Percentiles rank a stretch among this genome's conserved stretches.
These are phyloP conservation scores for Gorsachius goisagi DNA, from an alignment of 2,113 vertebrate genomes.

Conservation along the genomic window DNA sequence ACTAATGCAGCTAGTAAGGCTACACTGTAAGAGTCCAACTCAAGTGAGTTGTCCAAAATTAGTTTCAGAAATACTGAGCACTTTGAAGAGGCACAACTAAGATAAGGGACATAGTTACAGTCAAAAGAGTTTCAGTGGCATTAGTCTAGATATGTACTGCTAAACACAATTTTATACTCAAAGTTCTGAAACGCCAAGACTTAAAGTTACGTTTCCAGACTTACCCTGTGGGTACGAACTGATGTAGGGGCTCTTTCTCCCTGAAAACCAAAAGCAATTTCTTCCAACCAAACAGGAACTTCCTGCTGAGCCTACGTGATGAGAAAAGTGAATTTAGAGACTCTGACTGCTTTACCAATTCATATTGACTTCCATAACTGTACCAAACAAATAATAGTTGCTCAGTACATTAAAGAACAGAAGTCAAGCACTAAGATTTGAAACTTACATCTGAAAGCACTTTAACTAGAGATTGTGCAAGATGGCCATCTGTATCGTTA, in stretches of 20 bases:
- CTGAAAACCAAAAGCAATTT: conserved; percentile 74
- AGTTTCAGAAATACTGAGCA: background rate
- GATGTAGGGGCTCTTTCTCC: conserved; percentile 67
- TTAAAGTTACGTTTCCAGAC: background rate
- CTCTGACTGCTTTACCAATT: background rate
- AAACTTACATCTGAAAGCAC: conserved; percentile 87
- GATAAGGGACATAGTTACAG: background rate
- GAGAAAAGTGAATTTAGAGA: background rate
- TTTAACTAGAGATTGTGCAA: conserved; percentile 83
- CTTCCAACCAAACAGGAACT: conserved; percentile 90
- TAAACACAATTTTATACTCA: background rate
- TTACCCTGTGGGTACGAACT: conserved; percentile 80
- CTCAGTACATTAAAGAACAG: background rate
- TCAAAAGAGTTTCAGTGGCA: background rate
- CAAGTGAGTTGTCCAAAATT: background rate
- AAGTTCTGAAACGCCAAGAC: background rate
- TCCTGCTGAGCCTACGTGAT: conserved; percentile 88
- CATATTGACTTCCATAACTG: background rate
- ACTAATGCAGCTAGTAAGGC: background rate
- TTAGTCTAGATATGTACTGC: background rate
- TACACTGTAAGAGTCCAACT: background rate
- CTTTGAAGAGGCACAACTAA: background rate
- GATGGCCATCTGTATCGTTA: conserved; percentile 66
- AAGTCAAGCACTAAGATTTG: background rate
- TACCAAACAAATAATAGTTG: background rate